Evolutionary conservation across 2,888 invertebrate species (phyloP), one percentile per base, ranked within the genome.

Genomic region (Drosophila formosana): DNA sequence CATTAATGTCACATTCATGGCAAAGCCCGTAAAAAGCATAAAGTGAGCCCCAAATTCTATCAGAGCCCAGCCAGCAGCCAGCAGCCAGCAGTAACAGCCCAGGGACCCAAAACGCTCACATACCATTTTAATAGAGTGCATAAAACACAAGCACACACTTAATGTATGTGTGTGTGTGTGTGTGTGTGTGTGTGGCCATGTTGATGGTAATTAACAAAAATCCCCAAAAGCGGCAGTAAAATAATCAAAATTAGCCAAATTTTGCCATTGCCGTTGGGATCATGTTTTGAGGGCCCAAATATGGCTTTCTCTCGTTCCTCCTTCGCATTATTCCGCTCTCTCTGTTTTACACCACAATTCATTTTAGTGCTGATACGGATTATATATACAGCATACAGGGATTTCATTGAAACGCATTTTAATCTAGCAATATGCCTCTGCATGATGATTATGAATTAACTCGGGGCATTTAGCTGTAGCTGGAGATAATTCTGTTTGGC

Each of bases 1-100:
- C 88, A 84, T 84, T 84, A 84, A 84, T 84, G 84, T 84, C 88
- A 83, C 88, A 84, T 84, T 84, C 88, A 88, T 80, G 83, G 78
- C 78, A 67, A 57, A 68, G 69, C 70, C 69, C 68, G 69, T 75
- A 71, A 78, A 71, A 77, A 70, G 72, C 82, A 88, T 82, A 80
- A 82, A 83, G 69, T 80, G 82, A 65, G 78, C 67, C 78, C 64
- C 65, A 80, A 88, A 78, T 85, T 85, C 88, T 82, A 85, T 88
- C 88, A 80, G 53, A 66, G 51, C 56, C 28, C 66, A 55, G 58
- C 57, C 30, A 30, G 6, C 66, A 55, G 58, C 57, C 30, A 30
- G 6, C 66, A 55, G 58, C 57, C 30, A 30, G 6, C 30, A 5
- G 28, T 6, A 41, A 45, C 66, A 66, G 57, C 53, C 61, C 11